These are phyloP conservation scores for Bos javanicus DNA, from an alignment of 2,113 vertebrate species.

Conservation along the genomic window DNA sequence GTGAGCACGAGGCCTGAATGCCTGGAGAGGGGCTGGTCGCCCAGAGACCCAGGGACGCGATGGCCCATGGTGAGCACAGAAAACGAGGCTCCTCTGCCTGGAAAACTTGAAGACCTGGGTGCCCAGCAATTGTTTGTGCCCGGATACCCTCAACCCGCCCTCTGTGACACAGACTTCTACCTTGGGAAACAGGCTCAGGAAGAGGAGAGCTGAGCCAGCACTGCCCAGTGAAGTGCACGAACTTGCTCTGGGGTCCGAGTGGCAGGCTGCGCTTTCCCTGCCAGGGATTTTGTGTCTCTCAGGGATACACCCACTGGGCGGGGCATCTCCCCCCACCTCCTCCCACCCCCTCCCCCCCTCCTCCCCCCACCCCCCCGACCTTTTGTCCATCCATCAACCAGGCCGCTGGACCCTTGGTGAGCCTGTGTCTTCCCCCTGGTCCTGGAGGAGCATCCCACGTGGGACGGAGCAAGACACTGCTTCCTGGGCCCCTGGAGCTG, in stretches of 20 bases:
- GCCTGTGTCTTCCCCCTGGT: background rate
- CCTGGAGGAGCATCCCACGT: fast-evolving
- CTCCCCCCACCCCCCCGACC: too few relatives aligned
- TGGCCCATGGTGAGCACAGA: background rate
- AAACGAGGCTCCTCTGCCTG: background rate
- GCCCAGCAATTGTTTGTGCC: fast-evolving
- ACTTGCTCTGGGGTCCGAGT: background rate
- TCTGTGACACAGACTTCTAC: background rate
- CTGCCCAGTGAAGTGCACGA: fast-evolving
- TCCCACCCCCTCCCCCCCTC: too few relatives aligned
- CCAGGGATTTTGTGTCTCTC: background rate
- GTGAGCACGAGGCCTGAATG: background rate
- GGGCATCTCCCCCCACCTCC: background rate
- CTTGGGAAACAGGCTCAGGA: background rate
- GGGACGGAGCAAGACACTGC: background rate
- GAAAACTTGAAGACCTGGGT: background rate
- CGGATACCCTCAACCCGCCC: background rate
- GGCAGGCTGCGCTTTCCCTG: fast-evolving
- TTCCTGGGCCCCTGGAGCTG: fast-evolving
- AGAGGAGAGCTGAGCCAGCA: fast-evolving
- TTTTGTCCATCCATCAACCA: background rate
- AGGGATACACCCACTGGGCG: fast-evolving
- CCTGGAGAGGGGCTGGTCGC: background rate
- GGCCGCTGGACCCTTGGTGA: background rate
- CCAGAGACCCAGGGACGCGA: background rate